These are phyloP conservation scores for Redunca redunca DNA, from an alignment of 2,113 vertebrate species.

Conservation along the genomic window DNA sequence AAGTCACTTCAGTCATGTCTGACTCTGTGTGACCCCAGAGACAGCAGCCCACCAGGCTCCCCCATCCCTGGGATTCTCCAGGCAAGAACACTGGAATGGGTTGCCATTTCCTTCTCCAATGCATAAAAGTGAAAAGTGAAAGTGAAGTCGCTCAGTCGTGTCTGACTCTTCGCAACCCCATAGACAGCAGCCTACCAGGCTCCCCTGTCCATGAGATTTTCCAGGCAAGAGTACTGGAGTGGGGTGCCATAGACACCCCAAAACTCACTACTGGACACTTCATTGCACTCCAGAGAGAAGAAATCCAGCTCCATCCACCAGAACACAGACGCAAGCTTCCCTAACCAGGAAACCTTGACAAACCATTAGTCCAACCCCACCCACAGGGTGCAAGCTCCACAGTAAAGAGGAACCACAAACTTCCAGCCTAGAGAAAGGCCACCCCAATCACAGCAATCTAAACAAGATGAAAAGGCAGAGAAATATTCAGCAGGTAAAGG, in stretches of 20 bases:
- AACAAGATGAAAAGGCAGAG: not conserved
- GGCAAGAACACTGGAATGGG: no score
- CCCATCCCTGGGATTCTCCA: no score
- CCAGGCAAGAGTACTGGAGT: no score
- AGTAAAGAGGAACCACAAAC: not conserved
- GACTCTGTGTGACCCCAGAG: no score
- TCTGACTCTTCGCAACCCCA: no score
- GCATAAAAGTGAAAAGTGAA: no score
- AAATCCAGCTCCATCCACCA: not conserved
- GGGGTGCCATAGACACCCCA: not conserved
- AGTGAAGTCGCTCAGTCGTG: no score
- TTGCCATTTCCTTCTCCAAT: no score
- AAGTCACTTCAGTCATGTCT: no score
- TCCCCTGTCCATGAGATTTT: no score
- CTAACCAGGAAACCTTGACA: not conserved
- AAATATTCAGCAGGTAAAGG: not conserved
- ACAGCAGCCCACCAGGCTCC: no score
- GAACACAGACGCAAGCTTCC: not conserved
- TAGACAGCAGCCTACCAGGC: no score
- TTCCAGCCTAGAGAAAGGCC: not conserved
- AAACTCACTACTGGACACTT: not conserved
- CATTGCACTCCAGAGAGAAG: not conserved
- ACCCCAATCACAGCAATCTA: not conserved
- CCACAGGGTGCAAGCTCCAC: not conserved
- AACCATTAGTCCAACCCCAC: not conserved